Conservation (phyloP, 2,888 invertebrate genomes). For the Chouioia cunea region DNA sequence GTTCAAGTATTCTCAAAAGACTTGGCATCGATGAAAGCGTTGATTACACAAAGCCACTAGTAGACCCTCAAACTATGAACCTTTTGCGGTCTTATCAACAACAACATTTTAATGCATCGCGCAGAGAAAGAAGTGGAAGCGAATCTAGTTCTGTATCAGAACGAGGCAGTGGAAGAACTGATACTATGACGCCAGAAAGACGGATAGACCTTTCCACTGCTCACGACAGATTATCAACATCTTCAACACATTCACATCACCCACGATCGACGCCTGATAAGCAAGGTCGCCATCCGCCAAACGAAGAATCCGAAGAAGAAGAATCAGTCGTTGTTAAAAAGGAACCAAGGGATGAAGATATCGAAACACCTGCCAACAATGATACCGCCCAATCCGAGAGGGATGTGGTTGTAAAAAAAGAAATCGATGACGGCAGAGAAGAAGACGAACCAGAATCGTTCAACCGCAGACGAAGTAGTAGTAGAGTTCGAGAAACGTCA, state of each 20-base stretch:
- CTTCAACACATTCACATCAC: slow-evolving; percentile 67
- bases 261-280: slow-evolving; percentile 80
- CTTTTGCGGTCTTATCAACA: slow-evolving; percentile 83
- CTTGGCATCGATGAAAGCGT: slow-evolving; percentile 94
- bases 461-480: slow-evolving; percentile 58
- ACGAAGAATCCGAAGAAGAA: slow-evolving; percentile 72
- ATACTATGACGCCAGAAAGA: slow-evolving; percentile 85
- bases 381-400: slow-evolving; percentile 68
- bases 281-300: slow-evolving; percentile 67
- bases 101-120: slow-evolving; percentile 71
- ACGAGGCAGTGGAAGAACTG: slow-evolving; percentile 83
- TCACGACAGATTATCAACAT: slow-evolving; percentile 58
- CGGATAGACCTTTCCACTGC: slow-evolving; percentile 72
- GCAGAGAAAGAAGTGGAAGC: slow-evolving; percentile 87
- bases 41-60: slow-evolving; percentile 91
- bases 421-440: slow-evolving; percentile 73
- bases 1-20: slow-evolving; percentile 90
- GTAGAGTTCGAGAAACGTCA: slow-evolving; percentile 62
- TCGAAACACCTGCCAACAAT: slow-evolving; percentile 67
- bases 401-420: slow-evolving; percentile 75
- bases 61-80: slow-evolving; percentile 90
- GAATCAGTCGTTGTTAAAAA: slow-evolving; percentile 72
- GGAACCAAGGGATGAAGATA: slow-evolving; percentile 69
- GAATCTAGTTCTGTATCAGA: slow-evolving; percentile 91
- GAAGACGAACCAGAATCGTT: slow-evolving; percentile 67